A percentile compares a stretch with the other conserved stretches of the same genome.
phyloP scores from a whole-genome alignment of 2,888 invertebrate species.

The Mylabris sibirica region DNA sequence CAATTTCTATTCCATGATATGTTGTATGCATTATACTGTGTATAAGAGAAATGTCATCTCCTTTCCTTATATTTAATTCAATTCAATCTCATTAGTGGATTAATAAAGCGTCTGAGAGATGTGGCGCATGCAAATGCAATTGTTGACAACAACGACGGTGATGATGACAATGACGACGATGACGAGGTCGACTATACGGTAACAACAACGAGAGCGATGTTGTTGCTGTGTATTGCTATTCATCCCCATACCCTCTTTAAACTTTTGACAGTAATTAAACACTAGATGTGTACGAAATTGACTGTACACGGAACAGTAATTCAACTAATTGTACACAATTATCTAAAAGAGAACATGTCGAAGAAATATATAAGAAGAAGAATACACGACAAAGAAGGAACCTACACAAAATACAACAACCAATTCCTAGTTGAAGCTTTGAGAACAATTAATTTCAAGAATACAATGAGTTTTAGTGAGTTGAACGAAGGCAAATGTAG shows the following conservation, averaged over 20 bases:
- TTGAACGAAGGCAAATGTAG: conserved; percentile 23
- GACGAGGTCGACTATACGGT: neutral
- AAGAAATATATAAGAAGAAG: conserved; percentile 37
- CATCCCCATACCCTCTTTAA: conserved; percentile 21
- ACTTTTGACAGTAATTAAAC: conserved; percentile 43
- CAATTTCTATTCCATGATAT: neutral
- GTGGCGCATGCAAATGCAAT: conserved; percentile 15
- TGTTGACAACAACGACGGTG: conserved; percentile 4
- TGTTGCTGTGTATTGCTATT: conserved; percentile 4
- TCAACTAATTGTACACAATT: conserved; percentile 47
- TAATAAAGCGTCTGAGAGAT: conserved; percentile 7
- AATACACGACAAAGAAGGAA: conserved; percentile 44
- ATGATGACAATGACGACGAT: neutral
- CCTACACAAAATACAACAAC: conserved; percentile 44
- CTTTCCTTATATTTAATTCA: conserved; percentile 8
- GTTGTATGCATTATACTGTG: neutral
- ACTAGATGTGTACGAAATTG: conserved; percentile 39
- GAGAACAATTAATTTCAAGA: conserved; percentile 46
- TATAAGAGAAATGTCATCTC: conserved; percentile 1
- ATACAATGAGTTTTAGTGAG: conserved; percentile 24
- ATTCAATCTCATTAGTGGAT: conserved; percentile 13
- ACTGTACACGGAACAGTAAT: conserved; percentile 44
- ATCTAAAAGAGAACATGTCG: conserved; percentile 45
- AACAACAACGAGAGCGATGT: neutral
- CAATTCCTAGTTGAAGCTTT: conserved; percentile 41